Evolutionary conservation across 2,113 vertebrate genomes (phyloP), one percentile per base, ranked within the genome.

Genomic region (Sminthopsis crassicaudata): DNA sequence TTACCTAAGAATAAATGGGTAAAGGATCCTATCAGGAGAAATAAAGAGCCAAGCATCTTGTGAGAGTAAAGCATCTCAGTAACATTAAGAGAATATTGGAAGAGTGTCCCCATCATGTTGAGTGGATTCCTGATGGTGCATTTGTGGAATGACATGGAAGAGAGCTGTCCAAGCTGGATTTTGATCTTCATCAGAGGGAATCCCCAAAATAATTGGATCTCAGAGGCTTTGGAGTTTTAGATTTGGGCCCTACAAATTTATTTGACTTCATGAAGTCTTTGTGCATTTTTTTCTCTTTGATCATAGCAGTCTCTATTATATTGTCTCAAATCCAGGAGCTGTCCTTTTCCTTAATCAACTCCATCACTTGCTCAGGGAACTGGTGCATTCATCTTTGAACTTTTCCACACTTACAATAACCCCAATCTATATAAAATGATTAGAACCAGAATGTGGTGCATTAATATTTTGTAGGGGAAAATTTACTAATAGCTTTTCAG

Each of bases 361-460:
- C 36, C 67, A 84, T 84, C 19, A 89, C 51, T 90, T 91, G 25
- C 50, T 93, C 27, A 93, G n/a, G 53, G 10, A 57, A 88, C 10
- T 91, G 42, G 67, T 42, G 67, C 91, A 60, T 7, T 90, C 84
- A 91, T 52, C 19, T 10, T 48, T 90, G 46, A 93, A n/a, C 27
- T 90, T 6, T 52, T 91, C 24, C 67, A 84, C n/a, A 42, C 19
- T 84, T 42, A 84, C 24, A 91, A 96, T n/a, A 46, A 94, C 93
- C 96, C 89, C 46, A 91, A 8, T 8, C 24, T 89, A 91, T 92
- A 46, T 46, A 94, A 93, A 91, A 95, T 89, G 90, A 95, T 4
- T 88, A 91, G 91, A n/a, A 19, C 67, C 67, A 84, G 67, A 84
- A 84, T 8, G 19, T 22, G 67, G 19, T 42, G 0, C 54, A 46